phyloP scores from a whole-genome alignment of 2,888 invertebrate species.

The Campaea margaritaria region DNA sequence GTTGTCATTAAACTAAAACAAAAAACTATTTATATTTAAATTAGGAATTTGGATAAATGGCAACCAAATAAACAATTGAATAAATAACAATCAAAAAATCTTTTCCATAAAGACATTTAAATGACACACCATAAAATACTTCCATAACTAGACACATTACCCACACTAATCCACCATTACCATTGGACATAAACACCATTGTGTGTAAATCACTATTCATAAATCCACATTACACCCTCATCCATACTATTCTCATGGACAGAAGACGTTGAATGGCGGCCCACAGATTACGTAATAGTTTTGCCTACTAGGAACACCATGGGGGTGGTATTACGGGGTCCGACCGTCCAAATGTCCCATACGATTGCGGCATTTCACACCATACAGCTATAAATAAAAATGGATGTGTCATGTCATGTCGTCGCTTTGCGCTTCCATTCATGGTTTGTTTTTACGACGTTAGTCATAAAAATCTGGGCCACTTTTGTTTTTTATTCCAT shows the following conservation, averaged over 20 bases:
- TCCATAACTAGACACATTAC: slow-evolving; percentile 1
- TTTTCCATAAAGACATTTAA: neutral
- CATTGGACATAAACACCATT: slow-evolving; percentile 30
- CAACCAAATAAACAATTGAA: neutral
- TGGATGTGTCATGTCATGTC: slow-evolving; percentile 44
- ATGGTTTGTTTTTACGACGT: slow-evolving; percentile 27
- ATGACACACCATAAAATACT: neutral
- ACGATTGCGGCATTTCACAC: slow-evolving; percentile 67
- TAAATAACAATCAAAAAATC: neutral
- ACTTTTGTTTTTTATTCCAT: slow-evolving; percentile 23
- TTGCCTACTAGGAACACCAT: slow-evolving; percentile 53
- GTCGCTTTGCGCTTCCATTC: slow-evolving; percentile 30
- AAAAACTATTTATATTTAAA: too few species aligned
- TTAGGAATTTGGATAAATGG: too few species aligned
- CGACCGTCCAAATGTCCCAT: slow-evolving; percentile 60
- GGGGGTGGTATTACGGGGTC: slow-evolving; percentile 69
- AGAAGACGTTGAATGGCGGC: slow-evolving; percentile 60
- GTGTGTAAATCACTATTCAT: slow-evolving; percentile 41
- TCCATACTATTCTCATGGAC: slow-evolving; percentile 51
- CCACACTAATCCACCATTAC: slow-evolving; percentile 23
- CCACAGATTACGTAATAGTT: slow-evolving; percentile 21
- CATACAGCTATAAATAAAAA: slow-evolving; percentile 50
- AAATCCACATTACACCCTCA: slow-evolving; percentile 55
- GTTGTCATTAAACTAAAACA: too few species aligned
- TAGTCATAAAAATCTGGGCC: slow-evolving; percentile 23